Evolutionary conservation across 2,888 invertebrate genomes (phyloP).

Genomic region (Nycteola revayana): DNA sequence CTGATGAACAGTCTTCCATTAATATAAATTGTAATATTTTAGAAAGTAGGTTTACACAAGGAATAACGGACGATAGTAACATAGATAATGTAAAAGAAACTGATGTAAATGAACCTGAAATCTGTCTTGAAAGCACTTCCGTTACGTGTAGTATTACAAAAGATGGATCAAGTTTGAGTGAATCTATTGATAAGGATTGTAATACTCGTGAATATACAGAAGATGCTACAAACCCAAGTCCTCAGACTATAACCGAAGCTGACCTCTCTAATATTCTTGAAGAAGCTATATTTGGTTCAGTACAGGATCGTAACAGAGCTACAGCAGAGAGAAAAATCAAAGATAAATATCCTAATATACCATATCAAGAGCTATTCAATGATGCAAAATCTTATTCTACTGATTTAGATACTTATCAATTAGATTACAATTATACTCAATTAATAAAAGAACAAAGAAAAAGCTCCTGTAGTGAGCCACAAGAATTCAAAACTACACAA

Average conservation of each 20-base stretch:
- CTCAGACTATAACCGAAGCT: constrained; percentile 28
- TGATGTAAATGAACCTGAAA: no score
- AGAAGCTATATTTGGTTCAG: constrained; percentile 84
- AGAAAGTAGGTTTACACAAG: constrained; percentile 15
- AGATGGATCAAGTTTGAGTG: no score
- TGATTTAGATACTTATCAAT: constrained; percentile 51
- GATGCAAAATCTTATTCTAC: constrained; percentile 64
- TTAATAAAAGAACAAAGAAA: constrained; percentile 34
- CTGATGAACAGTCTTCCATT: constrained; percentile 47
- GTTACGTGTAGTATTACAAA: no score
- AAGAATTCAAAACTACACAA: no score
- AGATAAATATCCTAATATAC: constrained; percentile 37
- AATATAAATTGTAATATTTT: constrained; percentile 28
- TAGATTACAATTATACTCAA: constrained; percentile 59
- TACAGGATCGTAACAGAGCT: constrained; percentile 75
- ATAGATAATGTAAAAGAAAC: no score
- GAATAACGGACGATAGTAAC: not conserved
- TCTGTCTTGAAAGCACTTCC: no score
- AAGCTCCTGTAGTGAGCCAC: not conserved
- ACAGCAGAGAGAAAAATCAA: constrained; percentile 25
- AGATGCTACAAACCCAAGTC: not conserved
- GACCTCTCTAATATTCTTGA: constrained; percentile 57
- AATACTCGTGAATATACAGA: constrained; percentile 1
- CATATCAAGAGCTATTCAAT: constrained; percentile 56
- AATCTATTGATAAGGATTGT: no score